Evolutionary conservation across 64 coral and sea anemone genomes (phyloP).

Genomic region (Trachythela sp.): DNA sequence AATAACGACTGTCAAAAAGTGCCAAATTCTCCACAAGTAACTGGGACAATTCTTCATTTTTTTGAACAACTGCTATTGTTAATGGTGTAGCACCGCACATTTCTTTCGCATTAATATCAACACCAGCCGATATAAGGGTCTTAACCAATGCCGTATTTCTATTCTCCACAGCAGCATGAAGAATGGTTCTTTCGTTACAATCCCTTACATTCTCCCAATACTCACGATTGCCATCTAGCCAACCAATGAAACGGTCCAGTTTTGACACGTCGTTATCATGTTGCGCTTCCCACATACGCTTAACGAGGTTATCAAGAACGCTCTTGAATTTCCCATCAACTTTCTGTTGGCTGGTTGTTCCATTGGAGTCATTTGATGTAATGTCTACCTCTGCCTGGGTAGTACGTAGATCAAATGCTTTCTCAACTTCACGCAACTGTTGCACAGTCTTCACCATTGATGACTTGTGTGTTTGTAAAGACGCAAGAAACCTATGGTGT

Average conservation of each 20-base stretch:
- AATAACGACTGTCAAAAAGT: constrained; percentile 11
- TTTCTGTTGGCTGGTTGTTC: background rate
- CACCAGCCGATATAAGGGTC: background rate
- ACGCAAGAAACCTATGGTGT: background rate
- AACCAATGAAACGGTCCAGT: background rate
- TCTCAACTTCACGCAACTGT: background rate
- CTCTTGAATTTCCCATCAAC: background rate
- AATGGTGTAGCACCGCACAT: constrained; percentile 19
- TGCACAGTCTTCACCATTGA: background rate
- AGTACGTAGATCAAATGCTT: constrained; percentile 14
- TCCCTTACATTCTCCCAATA: background rate
- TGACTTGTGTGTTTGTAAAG: background rate
- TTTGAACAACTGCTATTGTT: background rate
- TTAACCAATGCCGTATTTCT: background rate
- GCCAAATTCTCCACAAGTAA: background rate
- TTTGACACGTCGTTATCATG: background rate
- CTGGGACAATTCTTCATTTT: background rate
- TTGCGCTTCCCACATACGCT: constrained; percentile 8
- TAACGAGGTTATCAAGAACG: background rate
- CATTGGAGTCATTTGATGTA: background rate
- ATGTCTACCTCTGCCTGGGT: background rate
- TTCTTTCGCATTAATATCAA: background rate
- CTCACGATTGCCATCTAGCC: background rate
- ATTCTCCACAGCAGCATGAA: constrained; percentile 8
- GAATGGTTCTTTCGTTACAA: background rate